A percentile compares a stretch with the other conserved stretches of the same genome.
Evolutionary conservation across 2,797 vertebrate genomes (phyloP).

Genomic region (Megaceryle alcyon): DNA sequence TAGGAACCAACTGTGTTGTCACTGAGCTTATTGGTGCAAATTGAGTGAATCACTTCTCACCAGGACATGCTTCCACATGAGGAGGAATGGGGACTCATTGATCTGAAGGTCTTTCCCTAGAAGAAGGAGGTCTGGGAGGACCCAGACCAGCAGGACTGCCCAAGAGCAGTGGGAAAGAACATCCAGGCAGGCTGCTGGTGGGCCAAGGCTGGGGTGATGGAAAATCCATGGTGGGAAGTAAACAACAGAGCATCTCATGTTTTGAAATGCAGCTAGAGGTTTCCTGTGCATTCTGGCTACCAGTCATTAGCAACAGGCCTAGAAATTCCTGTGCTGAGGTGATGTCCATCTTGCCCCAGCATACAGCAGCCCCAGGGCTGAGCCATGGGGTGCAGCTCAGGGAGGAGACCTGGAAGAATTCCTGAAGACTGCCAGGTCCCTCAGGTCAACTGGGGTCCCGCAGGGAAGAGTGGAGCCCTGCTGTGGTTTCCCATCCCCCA

Average conservation of each 20-base stretch:
- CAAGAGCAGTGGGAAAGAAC: accelerated
- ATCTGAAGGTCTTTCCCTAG: not conserved
- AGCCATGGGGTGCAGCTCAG: too few relatives aligned
- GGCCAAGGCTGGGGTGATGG: not conserved
- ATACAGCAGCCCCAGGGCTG: too few relatives aligned
- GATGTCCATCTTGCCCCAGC: too few relatives aligned
- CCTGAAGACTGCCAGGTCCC: too few relatives aligned
- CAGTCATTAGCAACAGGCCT: not conserved
- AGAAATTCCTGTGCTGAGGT: not conserved
- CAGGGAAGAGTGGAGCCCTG: too few relatives aligned
- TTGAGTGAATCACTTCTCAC: not conserved
- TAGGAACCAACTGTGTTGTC: accelerated
- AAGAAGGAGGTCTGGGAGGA: not conserved
- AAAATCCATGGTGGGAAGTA: not conserved
- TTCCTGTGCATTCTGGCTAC: not conserved
- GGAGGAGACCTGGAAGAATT: too few relatives aligned
- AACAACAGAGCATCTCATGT: not conserved
- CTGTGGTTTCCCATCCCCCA: too few relatives aligned
- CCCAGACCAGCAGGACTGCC: accelerated
- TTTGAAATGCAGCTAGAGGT: not conserved
- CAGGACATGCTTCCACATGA: accelerated
- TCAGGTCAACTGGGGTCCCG: too few relatives aligned
- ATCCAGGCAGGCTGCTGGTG: not conserved
- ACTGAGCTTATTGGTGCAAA: not conserved
- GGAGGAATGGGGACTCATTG: not conserved